Base-by-base conservation (phyloP, 2,888 invertebrate species). In the Drosophila subsilvestris region DNA sequence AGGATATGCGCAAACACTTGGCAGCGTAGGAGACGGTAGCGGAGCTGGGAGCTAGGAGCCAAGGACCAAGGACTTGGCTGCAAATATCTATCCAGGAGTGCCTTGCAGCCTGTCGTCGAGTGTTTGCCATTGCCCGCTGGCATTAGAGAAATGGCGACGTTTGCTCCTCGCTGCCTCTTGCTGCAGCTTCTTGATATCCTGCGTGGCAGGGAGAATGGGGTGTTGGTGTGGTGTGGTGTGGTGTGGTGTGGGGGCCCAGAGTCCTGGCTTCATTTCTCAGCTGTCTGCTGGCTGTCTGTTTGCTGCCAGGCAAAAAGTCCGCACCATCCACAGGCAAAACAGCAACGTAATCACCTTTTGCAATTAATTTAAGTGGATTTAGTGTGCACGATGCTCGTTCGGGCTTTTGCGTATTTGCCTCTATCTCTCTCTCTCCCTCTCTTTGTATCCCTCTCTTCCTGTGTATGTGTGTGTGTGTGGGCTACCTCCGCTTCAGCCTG, bases 341-440 rank as follows among this genome's bases (percentile, higher is more conserved):
- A 80, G 90, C 90, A 90, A 83, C 86, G 85, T 86, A 90, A 89
- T 90, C 90, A 89, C 83, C 89, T 88, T 90, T 89, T 89, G 90
- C 90, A 90, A 90, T 90, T 90, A 90, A 90, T 90, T 90, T 90
- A 90, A 90, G 88, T 90, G 90, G 90, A 89, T 90, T 90, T 82
- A 80, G 84, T 86, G 85, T 79, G 88, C 88, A 74, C 74, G 37
- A n/a, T 14, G 37, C 37, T 37, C 37, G 32, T 12, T 37, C 44
- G 60, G 76, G 86, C 69, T 78, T 75, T 79, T 88, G 63, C 84
- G 87, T 84, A 80, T 84, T 80, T 84, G 74, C 78, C 63, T 61
- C 55, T 43, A 42, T 20, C 27, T 17, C 45, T 10, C 44, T 29
- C 20, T 20, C 45, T 0, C 43, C 3, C n/a, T 20, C 18, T 27